Evolutionary conservation across 2,888 invertebrate genomes (phyloP), one percentile per base, ranked within the genome.

Genomic region (Drosophila diplacantha): DNA sequence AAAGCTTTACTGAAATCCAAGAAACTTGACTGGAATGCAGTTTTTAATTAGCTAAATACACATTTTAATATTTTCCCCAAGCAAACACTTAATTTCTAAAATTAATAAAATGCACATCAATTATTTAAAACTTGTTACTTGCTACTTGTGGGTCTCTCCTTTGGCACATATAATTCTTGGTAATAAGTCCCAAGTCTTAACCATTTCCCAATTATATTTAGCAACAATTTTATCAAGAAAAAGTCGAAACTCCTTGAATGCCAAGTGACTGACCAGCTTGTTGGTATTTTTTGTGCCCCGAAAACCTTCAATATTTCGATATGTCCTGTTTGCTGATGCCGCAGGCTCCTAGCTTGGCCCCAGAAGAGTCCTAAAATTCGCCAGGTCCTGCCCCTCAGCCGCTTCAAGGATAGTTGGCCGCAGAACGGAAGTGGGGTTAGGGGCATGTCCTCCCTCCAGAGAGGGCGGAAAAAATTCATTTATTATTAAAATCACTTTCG

Each of bases 401-500:
- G 49, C 16, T 26, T 35, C 58, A 41, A 31, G 32, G 32, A 62
- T 60, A 60, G 57, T 57, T 59, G 41, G 57, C 59, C 57, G n/a
- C 57, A 39, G 39, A 37, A 37, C 54, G 26, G 54, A 20, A 29
- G 41, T 35, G 59, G 41, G 57, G 57, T 58, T 58, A 58, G 35
- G 57, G 57, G 29, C 57, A 58, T 16, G 57, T 41, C 56, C 57
- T 39, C 12, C 12, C 11, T 18, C 34, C 12, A 56, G 38, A 26
- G 58, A 34, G 32, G 34, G 11, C 5, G 26, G 20, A 16, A 81
- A 79, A 69, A 82, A 71, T 84, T 86, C 83, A 87, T 87, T 85
- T 83, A 86, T 87, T 87, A 87, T 87, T 87, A 87, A 87, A 87
- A 87, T 87, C 87, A 87, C 87, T 87, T 87, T 86, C 86, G 86